Evolutionary conservation across 2,888 invertebrate species (phyloP).

Genomic region (Hipparchia sbordonii): DNA sequence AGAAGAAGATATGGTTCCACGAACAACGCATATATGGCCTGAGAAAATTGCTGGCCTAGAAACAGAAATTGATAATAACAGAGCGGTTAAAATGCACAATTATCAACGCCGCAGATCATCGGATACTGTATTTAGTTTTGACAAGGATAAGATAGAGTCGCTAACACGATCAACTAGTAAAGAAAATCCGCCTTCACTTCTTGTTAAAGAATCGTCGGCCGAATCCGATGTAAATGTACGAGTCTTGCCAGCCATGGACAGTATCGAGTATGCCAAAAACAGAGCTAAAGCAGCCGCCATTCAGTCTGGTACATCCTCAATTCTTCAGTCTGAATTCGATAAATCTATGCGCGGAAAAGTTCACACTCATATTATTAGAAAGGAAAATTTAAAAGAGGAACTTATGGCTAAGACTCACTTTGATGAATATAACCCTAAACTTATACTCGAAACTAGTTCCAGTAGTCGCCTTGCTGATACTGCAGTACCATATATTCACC

Average conservation of each 20-base stretch:
- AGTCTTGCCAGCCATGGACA: slow-evolving; percentile 79
- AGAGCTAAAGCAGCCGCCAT: slow-evolving; percentile 73
- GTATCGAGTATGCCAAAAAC: slow-evolving; percentile 81
- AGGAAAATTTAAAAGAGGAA: slow-evolving; percentile 84
- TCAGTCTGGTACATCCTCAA: slow-evolving; percentile 75
- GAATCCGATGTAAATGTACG: slow-evolving; percentile 79
- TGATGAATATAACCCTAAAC: slow-evolving; percentile 88
- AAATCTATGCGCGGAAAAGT: slow-evolving; percentile 76
- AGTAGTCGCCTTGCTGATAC: slow-evolving; percentile 78
- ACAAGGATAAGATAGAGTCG: slow-evolving; percentile 89
- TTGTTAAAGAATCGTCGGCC: slow-evolving; percentile 78
- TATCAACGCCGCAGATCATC: slow-evolving; percentile 86
- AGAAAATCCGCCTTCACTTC: slow-evolving; percentile 62
- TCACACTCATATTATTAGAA: slow-evolving; percentile 72
- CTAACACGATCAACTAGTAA: slow-evolving; percentile 83
- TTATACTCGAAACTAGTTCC: slow-evolving; percentile 80
- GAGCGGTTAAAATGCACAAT: slow-evolving; percentile 72
- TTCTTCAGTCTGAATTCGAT: slow-evolving; percentile 85
- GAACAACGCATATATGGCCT: slow-evolving; percentile 81
- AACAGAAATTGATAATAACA: slow-evolving; percentile 75
- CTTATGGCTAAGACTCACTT: slow-evolving; percentile 86
- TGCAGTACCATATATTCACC: slow-evolving; percentile 84
- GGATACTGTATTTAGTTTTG: slow-evolving; percentile 89
- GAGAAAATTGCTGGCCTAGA: slow-evolving; percentile 79
- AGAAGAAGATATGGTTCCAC: slow-evolving; percentile 78